Base-by-base conservation (phyloP, 2,888 invertebrate genomes). In the Drosophila nr. perissopoda region DNA sequence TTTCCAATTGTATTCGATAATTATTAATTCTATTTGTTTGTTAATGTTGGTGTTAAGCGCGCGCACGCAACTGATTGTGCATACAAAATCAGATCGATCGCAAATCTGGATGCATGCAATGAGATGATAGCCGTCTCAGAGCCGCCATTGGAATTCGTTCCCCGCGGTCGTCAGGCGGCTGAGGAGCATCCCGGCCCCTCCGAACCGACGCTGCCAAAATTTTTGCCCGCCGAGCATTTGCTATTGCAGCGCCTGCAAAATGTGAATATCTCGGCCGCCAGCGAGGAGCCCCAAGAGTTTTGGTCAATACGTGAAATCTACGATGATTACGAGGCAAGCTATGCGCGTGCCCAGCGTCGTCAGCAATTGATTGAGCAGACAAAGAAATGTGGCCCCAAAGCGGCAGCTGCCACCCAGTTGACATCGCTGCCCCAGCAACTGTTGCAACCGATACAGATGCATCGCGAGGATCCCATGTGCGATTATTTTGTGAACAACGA, bases 81-180 rank as follows among this genome's bases (percentile, higher is more conserved):
- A 67, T 56, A 58, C 7, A 21, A 65, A 25, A 66, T 29, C 63
- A 67, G 65, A 66, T 72, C 25, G 25, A 57, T 64, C 66, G 95
- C 96, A 96, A 97, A 97, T 97, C 97, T 97, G 97, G 97, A 97
- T 96, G 97, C 96, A 93, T 95, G 95, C 94, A 95, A 94, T 94
- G 95, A 95, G 94, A 95, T 93, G 94, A 97, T 97, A 97, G 97
- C 97, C 94, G 96, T 97, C 95, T 97, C 97, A 94, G 96, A 97
- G 94, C 97, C 97, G 94, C 97, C 97, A 94, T 95, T 97, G 97
- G 97, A 97, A 95, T 98, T 96, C 94, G 95, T 96, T 94, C 97
- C 97, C 91, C 96, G 96, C 94, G 97, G 97, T 92, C 96, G 97
- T 93, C 95, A 96, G 94, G 96, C 96, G 94, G 94, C 96, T 92